These are phyloP conservation scores for Muntiacus reevesi DNA, from an alignment of 2,113 vertebrate genomes.

Conservation along the genomic window DNA sequence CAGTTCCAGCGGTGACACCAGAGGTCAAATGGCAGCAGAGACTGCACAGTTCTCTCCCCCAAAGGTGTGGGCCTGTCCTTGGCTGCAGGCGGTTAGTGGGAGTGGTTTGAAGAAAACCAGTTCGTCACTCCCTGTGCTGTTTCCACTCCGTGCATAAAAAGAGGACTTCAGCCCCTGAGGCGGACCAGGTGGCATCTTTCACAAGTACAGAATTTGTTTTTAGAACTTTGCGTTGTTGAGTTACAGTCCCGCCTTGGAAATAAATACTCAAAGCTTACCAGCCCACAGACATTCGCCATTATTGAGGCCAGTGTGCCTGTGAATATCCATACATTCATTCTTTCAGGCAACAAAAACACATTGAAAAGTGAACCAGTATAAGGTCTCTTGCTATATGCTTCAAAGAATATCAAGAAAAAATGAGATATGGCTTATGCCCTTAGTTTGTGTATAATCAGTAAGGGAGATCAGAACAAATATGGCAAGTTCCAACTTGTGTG, in stretches of 20 bases:
- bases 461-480: not conserved
- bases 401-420: not conserved
- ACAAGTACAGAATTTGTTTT: constrained; percentile 70
- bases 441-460: not conserved
- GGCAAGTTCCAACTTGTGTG: not conserved
- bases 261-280: constrained; percentile 31
- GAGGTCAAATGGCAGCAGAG: constrained; percentile 24
- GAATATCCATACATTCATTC: not conserved
- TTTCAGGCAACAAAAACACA: not conserved
- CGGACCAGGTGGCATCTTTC: constrained; percentile 71
- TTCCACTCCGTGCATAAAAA: constrained; percentile 55
- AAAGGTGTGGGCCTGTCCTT: constrained; percentile 39
- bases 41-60: not conserved
- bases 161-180: constrained; percentile 62
- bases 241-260: constrained; percentile 52
- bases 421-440: not conserved
- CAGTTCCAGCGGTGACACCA: not conserved
- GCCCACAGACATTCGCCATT: not conserved
- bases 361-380: not conserved
- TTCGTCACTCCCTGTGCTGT: constrained; percentile 28
- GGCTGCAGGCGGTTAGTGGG: constrained; percentile 21
- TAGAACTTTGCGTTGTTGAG: constrained; percentile 70
- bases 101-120: constrained; percentile 51
- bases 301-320: not conserved
- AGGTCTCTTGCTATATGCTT: not conserved